A percentile compares a stretch with the other conserved stretches of the same genome.
These are phyloP conservation scores for Diarsia brunnea DNA, from an alignment of 2,888 invertebrate genomes.

Conservation along the genomic window DNA sequence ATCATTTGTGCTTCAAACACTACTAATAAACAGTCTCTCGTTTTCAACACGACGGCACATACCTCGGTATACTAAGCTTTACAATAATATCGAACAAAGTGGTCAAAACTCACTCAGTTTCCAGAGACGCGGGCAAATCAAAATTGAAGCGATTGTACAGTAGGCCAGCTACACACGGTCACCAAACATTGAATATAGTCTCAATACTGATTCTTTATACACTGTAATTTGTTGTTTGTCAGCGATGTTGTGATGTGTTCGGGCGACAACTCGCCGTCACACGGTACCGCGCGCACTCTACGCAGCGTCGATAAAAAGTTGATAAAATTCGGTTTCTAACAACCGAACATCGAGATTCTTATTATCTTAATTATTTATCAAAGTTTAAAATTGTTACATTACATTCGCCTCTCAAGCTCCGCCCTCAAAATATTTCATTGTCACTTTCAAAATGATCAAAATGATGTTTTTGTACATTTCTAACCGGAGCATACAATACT, in stretches of 20 bases:
- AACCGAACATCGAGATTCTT: conserved; percentile 61
- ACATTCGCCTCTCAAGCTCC: conserved; percentile 36
- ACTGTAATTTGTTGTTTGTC: conserved; percentile 53
- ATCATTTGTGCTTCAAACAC: conserved; percentile 78
- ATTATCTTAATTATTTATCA: conserved; percentile 49
- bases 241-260: conserved; percentile 47
- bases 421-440: conserved; percentile 39
- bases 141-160: conserved; percentile 69
- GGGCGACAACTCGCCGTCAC: conserved; percentile 59
- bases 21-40: conserved; percentile 81
- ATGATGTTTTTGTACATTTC: conserved; percentile 53
- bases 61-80: conserved; percentile 70
- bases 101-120: conserved; percentile 61
- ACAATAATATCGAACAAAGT: conserved; percentile 63
- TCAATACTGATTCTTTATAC: conserved; percentile 71
- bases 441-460: conserved; percentile 48
- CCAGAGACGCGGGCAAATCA: conserved; percentile 56
- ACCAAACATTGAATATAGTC: conserved; percentile 64
- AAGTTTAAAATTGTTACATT: conserved; percentile 45
- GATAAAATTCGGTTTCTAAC: conserved; percentile 44
- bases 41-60: conserved; percentile 70
- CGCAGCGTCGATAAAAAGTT: conserved; percentile 59
- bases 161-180: conserved; percentile 76
- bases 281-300: conserved; percentile 46
- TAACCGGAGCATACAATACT: conserved; percentile 20